phyloP scores from a whole-genome alignment of 2,113 vertebrate genomes.

The Thunnus maccoyii region DNA sequence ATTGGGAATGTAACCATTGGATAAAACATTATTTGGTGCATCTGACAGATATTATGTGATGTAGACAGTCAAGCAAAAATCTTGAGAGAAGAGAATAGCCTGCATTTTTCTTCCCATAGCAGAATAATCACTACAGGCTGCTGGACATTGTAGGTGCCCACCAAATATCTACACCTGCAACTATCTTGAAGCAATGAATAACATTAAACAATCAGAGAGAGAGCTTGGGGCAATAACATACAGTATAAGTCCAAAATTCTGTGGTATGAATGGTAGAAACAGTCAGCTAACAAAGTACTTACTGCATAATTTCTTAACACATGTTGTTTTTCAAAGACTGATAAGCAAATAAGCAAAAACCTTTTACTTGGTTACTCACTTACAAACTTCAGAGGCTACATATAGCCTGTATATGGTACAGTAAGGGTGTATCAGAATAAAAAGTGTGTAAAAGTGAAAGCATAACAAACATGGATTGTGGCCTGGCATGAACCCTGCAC shows the following conservation, averaged over 20 bases:
- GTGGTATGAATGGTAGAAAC: neutral
- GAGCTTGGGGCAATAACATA: no score
- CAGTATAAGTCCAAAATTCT: no score
- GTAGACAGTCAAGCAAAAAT: conserved; percentile 42
- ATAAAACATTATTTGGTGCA: conserved; percentile 40
- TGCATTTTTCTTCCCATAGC: conserved; percentile 58
- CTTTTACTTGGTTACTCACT: neutral
- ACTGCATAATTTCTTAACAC: neutral
- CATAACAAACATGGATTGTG: conserved; percentile 53
- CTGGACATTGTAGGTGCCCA: conserved; percentile 43
- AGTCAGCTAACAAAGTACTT: neutral
- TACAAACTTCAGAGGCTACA: neutral
- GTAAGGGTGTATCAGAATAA: neutral
- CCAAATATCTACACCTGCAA: conserved; percentile 34
- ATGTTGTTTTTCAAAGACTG: neutral
- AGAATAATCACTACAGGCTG: conserved; percentile 59
- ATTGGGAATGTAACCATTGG: conserved; percentile 25
- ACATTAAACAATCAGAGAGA: neutral
- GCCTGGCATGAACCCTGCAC: conserved; percentile 67
- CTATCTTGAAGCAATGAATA: conserved; percentile 1
- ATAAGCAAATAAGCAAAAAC: neutral
- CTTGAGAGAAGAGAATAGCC: conserved; percentile 12
- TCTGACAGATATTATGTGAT: conserved; percentile 63
- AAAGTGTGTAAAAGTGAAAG: conserved; percentile 41
- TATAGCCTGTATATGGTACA: neutral